These are phyloP conservation scores for Clavelina lepadiformis DNA, from an alignment of 23 tunicate species.

Conservation along the genomic window DNA sequence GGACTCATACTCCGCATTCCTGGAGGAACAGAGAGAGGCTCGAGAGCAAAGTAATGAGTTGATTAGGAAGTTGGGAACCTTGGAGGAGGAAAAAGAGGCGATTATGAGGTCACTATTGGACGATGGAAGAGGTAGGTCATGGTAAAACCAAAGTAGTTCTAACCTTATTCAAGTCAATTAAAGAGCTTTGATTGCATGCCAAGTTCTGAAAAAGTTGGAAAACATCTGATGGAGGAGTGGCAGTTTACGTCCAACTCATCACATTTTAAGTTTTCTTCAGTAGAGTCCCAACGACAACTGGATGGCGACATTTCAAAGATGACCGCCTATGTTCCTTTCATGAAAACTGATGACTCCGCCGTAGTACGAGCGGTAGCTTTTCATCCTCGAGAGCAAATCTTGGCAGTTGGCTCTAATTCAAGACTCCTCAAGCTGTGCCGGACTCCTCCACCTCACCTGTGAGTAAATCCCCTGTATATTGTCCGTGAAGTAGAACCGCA, in stretches of 20 bases:
- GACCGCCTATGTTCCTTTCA: conserved; percentile 29
- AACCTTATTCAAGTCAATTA: no score
- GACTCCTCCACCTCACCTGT: background rate
- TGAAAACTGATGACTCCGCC: conserved; percentile 38
- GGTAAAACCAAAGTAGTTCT: background rate
- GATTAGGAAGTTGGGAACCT: conserved; percentile 2
- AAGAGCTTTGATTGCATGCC: no score
- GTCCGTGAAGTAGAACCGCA: no score
- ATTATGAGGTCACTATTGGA: conserved; percentile 4
- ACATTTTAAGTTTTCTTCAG: background rate
- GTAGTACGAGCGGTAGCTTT: conserved; percentile 67
- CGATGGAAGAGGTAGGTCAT: background rate
- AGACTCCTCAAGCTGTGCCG: conserved; percentile 37
- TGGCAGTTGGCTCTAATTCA: conserved; percentile 74
- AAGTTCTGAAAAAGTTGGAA: no score
- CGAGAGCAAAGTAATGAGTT: conserved; percentile 16
- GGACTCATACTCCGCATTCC: conserved; percentile 43
- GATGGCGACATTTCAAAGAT: background rate
- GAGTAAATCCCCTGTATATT: background rate
- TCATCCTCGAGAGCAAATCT: conserved; percentile 56
- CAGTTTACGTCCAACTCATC: no score
- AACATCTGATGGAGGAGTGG: no score
- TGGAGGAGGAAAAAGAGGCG: conserved; percentile 16
- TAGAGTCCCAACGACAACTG: background rate
- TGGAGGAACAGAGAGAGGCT: conserved; percentile 15